Evolutionary conservation across 1,140 invertebrate species (phyloP), one percentile per base, ranked within the genome.

Genomic region (Metaphire vulgaris): DNA sequence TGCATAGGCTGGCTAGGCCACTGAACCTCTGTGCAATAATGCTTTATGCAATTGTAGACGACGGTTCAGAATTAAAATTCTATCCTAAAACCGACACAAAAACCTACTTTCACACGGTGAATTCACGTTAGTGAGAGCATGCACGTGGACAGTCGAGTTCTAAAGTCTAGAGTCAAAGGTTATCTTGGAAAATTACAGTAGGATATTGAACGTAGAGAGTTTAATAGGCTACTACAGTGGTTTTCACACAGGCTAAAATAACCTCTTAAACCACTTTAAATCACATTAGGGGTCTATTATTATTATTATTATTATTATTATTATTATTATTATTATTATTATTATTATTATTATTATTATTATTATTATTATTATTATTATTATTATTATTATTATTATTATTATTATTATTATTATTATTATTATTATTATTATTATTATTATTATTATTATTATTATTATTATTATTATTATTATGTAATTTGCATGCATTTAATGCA

Each of bases 351-450:
- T 31, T 69, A 69, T 31, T 69, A 31, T 31, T 69, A 69, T 31
- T 69, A 69, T 31, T 69, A 31, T 31, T 69, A 69, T 31, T 69
- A 69, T 31, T 69, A 69, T 31, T 69, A 69, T 31, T 69, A 69
- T 31, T 12, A 69, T 31, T 69, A 26, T 31, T 69, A 26, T 31
- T 69, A 69, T 31, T 69, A 69, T 31, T 69, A 69, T 31, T 69
- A 69, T 31, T 69, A 69, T 31, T 69, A 69, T 31, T 69, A 69
- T 31, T 69, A 69, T 31, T 69, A 69, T 31, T 69, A 69, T 31
- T 69, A 69, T 31, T 69, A 69, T 31, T 69, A 69, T 31, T 69
- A 69, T 31, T 69, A 69, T 31, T 69, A 69, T 31, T 69, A 69
- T 31, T 69, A 69, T 31, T 69, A 69, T 31, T 69, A 69, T 26